Base-by-base conservation (phyloP, 2,113 vertebrate genomes). In the Cynocephalus volans region DNA sequence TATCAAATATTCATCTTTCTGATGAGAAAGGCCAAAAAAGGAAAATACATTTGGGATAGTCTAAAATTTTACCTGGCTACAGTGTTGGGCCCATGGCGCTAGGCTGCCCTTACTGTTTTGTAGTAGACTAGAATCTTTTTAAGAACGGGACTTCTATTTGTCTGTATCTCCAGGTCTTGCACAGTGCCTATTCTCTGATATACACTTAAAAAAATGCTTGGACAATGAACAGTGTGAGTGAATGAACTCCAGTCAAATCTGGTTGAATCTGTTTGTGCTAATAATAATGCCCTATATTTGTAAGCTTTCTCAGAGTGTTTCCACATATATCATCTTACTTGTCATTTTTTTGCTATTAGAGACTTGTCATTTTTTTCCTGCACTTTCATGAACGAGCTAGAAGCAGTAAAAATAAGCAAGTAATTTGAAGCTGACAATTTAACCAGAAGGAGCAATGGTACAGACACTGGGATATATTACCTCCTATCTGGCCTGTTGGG, bases 401-500 rank as follows among this genome's bases (percentile, higher is more conserved):
- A 48, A 60, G 87, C 17, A 50, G 89, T 52, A 81, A 54, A 87
- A 77, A 82, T 73, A 79, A 89, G 23, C 33, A 88, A 23, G 4
- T 13, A 10, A 12, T 45, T 72, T 64, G 31, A 72, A 93, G 19
- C 19, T 33, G 33, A 83, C 54, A 73, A 69, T 75, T 69, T 17
- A 56, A 36, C 11, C 5, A 65, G 89, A 84, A 93, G 69, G 60
- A 33, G 17, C 12, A 82, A 18, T 73, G 33, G 8, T 50, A 64
- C 1, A 1, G 12, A 31, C 0, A 6, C 24, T 6, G 14, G 23
- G 23, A 6, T 60, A 6, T 10, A 4, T 52, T 17, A 24, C 18
- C 5, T 60, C 33, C 33, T 24, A 1, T 41, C 26, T 62, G 56
- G n/a, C 28, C 26, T 28, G 1, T 6, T 76, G 48, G 23, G 11